Evolutionary conservation across 2,797 vertebrate genomes (phyloP).

Genomic region (Heterohyrax brucei): DNA sequence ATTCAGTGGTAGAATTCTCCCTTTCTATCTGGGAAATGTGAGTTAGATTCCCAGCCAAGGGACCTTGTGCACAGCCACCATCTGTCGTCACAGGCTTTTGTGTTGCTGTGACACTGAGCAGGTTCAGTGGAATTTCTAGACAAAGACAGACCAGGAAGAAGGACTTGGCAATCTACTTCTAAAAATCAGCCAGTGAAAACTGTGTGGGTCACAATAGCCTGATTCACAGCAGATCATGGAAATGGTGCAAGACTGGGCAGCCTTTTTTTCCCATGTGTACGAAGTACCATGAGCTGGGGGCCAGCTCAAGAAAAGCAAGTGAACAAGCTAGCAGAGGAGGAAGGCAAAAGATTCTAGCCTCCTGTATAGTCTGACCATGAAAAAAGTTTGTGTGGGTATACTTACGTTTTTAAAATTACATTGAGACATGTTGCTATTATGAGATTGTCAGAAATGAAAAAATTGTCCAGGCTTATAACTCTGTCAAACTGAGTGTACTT

Average conservation of each 20-base stretch:
- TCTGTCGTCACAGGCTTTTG: neutral
- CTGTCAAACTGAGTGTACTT: slow-evolving; percentile 7
- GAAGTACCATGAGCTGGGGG: neutral
- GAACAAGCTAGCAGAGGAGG: neutral
- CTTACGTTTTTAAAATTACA: slow-evolving; percentile 69
- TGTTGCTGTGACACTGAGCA: neutral
- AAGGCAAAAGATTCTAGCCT: neutral
- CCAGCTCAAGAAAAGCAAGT: neutral
- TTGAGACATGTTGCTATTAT: slow-evolving; percentile 22
- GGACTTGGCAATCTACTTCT: neutral
- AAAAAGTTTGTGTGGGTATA: slow-evolving; percentile 18
- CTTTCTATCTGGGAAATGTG: neutral
- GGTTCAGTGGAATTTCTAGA: neutral
- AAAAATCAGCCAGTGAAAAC: neutral
- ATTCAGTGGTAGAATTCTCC: neutral
- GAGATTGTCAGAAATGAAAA: slow-evolving; percentile 67
- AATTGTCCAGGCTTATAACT: neutral
- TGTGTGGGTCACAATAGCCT: neutral
- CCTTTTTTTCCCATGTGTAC: neutral
- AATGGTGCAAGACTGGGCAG: neutral
- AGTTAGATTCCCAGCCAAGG: neutral
- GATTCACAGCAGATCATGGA: neutral
- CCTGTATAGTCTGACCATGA: neutral
- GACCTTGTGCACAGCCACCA: neutral
- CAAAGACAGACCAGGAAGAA: neutral